Evolutionary conservation across 2,888 invertebrate genomes (phyloP), one percentile per base, ranked within the genome.

Genomic region (Ichneumoninae sp.): DNA sequence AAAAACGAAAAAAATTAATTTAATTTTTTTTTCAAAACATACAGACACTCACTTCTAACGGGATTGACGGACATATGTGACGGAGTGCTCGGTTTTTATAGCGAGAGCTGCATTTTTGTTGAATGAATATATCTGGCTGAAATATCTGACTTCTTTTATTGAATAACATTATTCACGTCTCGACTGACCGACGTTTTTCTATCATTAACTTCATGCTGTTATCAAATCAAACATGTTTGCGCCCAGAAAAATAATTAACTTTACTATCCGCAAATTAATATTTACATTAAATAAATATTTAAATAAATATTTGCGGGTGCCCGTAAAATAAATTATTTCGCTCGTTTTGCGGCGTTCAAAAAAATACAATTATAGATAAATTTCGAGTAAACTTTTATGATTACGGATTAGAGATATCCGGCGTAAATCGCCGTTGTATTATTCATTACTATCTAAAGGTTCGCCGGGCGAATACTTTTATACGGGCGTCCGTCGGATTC

Each of bases 1-100:
- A 52, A 70, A 63, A 69, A 30, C 19, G 0, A 26, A 30, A 13
- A 19, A 5, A 69, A 47, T 68, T 40, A 68, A 71, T 47, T 47
- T 16, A 13, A 2, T n/a, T 63, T 63, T 63, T 63, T 33, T 33
- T 33, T 30, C 60, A n/a, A 63, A 63, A 33, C n/a, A 7, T 16
- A 33, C 30, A 13, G 30, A 63, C 16, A 16, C 5, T 63, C 33
- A 7, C 16, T n/a, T 1, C n/a, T 30, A 30, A 2, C 63, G 33
- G 5, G 33, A 2, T 63, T 63, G 16, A 63, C 60, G 60, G 60
- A 30, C 26, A 30, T 60, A 60, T 60, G 30, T 60, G 60, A 40
- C 40, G 40, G 40, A 40, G 40, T 40, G 10, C 7, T 40, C 10
- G 10, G 60, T 60, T 60, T 30, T 30, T 30, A 60, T 60, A 5